Percentiles rank a stretch among this genome's conserved stretches.
These are phyloP conservation scores for Diorhabda sublineata DNA, from an alignment of 1,140 invertebrate genomes.

Conservation along the genomic window DNA sequence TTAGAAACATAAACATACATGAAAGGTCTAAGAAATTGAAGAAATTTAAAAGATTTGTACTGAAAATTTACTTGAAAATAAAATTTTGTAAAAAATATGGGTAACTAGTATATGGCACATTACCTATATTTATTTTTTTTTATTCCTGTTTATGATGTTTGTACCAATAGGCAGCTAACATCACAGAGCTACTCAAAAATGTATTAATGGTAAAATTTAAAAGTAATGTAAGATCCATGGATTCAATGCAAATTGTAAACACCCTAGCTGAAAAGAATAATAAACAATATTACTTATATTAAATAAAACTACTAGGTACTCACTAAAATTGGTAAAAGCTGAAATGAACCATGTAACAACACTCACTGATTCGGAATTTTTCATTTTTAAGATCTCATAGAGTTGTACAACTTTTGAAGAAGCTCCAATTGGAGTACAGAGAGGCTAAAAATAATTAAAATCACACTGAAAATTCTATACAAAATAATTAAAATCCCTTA, in stretches of 20 bases:
- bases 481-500: slow-evolving; percentile 44
- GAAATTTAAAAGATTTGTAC: too few species aligned
- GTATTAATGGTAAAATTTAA: slow-evolving; percentile 62
- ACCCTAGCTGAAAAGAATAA: slow-evolving; percentile 56
- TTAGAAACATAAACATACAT: too few species aligned
- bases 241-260: slow-evolving; percentile 63
- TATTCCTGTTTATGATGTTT: slow-evolving; percentile 36
- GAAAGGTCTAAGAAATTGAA: too few species aligned
- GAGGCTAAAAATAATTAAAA: slow-evolving; percentile 53
- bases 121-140: not conserved
- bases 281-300: not conserved
- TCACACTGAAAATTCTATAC: not conserved
- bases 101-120: too few species aligned
- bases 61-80: too few species aligned
- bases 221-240: slow-evolving; percentile 59
- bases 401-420: slow-evolving; percentile 67
- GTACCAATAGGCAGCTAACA: slow-evolving; percentile 55
- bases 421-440: slow-evolving; percentile 65
- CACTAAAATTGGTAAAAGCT: slow-evolving; percentile 62
- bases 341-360: slow-evolving; percentile 66
- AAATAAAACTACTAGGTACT: slow-evolving; percentile 42
- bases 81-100: too few species aligned
- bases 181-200: slow-evolving; percentile 55
- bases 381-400: slow-evolving; percentile 56
- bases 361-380: slow-evolving; percentile 62